Conservation (phyloP, 2,888 invertebrate species). For the Orgyia antiqua region DNA sequence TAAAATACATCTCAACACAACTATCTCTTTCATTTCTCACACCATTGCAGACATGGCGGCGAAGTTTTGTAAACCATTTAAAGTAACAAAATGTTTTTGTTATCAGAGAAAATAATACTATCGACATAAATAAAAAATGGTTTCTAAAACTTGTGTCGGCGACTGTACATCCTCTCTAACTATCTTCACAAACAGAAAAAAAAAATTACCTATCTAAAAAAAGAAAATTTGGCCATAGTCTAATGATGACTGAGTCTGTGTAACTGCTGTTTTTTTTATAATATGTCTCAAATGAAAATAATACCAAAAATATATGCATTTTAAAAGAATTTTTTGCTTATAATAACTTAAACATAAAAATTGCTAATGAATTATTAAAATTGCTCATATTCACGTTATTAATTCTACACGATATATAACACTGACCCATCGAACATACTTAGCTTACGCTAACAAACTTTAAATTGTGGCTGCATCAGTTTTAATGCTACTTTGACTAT, state of each 20-base stretch:
- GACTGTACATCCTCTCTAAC: constrained; percentile 31
- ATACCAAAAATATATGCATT: too few relatives aligned
- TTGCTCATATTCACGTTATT: constrained; percentile 18
- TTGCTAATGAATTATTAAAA: constrained; percentile 5
- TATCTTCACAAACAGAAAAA: constrained; percentile 10
- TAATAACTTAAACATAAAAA: not conserved
- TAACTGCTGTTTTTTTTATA: too few relatives aligned
- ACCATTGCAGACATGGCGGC: constrained; percentile 30
- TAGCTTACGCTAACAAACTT: constrained; percentile 11
- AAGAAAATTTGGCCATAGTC: too few relatives aligned
- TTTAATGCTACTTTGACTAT: constrained; percentile 5
- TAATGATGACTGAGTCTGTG: too few relatives aligned
- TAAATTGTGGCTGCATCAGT: constrained; percentile 18
- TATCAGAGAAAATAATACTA: too few relatives aligned
- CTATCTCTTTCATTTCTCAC: constrained; percentile 73
- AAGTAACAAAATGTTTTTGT: constrained; percentile 1
- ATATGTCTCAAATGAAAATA: too few relatives aligned
- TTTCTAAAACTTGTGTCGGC: constrained; percentile 26
- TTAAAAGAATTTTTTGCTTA: too few relatives aligned
- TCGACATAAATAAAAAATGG: constrained; percentile 1
- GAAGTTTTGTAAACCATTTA: constrained; percentile 13
- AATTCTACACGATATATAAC: not conserved
- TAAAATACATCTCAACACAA: constrained; percentile 76
- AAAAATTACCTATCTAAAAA: too few relatives aligned
- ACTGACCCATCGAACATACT: constrained; percentile 4